Conservation (phyloP, 1,140 invertebrate genomes). For the Lerema accius region DNA sequence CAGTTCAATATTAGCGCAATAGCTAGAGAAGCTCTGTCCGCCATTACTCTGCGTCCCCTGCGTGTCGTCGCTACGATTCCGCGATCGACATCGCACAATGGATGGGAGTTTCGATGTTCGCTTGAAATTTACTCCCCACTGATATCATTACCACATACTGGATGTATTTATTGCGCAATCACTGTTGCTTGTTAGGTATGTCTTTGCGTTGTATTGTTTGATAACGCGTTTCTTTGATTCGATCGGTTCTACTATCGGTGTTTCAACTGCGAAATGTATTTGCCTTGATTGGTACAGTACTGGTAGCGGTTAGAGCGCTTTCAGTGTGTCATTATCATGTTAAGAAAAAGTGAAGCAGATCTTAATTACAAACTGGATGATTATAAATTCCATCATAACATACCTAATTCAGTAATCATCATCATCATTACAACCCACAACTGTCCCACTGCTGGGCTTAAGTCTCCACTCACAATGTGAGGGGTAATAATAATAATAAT, state of each 20-base stretch:
- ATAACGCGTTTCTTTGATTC: slow-evolving; percentile 1
- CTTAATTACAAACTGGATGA: too few species aligned
- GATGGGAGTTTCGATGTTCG: slow-evolving; percentile 42
- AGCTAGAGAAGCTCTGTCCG: slow-evolving; percentile 37
- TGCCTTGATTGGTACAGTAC: too few species aligned
- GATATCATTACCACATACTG: slow-evolving; percentile 48
- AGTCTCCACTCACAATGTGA: too few species aligned
- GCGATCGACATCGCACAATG: slow-evolving; percentile 48
- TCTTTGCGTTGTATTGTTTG: slow-evolving; percentile 1
- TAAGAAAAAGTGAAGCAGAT: too few species aligned
- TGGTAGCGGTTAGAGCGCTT: too few species aligned
- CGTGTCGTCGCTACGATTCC: slow-evolving; percentile 49
- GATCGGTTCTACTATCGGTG: background rate
- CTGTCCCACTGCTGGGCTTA: too few species aligned
- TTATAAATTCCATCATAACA: too few species aligned
- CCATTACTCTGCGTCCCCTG: slow-evolving; percentile 51
- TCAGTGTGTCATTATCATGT: too few species aligned
- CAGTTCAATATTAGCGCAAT: slow-evolving; percentile 24
- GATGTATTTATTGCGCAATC: slow-evolving; percentile 42
- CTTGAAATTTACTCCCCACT: slow-evolving; percentile 39
- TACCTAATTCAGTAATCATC: too few species aligned
- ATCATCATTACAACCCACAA: too few species aligned
- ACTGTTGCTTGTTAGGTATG: slow-evolving; percentile 21
- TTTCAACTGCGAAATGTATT: too few species aligned
- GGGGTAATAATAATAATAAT: too few species aligned